phyloP scores from a whole-genome alignment of 2,888 invertebrate genomes.

The Carpatolechia fugitivella region DNA sequence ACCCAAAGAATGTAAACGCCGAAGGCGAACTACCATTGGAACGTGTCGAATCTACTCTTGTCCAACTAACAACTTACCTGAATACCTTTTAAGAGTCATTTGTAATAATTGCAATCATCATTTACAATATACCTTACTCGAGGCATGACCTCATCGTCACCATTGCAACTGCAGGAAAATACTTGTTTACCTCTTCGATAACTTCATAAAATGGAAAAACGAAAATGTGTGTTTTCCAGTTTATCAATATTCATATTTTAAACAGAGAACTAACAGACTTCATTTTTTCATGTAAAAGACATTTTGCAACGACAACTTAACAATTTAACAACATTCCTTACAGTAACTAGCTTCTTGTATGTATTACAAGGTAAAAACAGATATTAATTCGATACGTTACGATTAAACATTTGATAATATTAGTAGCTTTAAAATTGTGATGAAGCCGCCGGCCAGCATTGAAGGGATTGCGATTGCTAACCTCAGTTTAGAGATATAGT shows the following conservation, averaged over 20 bases:
- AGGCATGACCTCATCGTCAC: background rate
- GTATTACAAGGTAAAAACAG: no score
- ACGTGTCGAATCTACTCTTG: conserved; percentile 5
- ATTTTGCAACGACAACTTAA: no score
- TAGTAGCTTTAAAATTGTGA: no score
- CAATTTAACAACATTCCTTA: no score
- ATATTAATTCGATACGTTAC: no score
- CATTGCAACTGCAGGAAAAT: conserved; percentile 3
- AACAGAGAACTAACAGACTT: background rate
- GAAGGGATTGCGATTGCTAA: no score
- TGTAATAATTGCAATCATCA: conserved; percentile 1
- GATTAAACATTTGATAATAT: no score
- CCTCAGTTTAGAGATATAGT: no score
- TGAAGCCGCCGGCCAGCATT: no score
- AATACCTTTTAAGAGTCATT: conserved; percentile 1
- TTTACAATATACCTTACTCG: background rate
- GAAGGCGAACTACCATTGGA: conserved; percentile 1
- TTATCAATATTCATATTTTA: background rate
- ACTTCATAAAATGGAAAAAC: background rate
- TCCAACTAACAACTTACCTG: background rate
- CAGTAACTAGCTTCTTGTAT: no score
- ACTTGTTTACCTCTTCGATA: conserved; percentile 11
- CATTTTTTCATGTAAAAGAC: no score
- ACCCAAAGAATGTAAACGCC: background rate
- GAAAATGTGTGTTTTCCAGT: background rate